A percentile compares a stretch with the other conserved stretches of the same genome.
Conservation (phyloP, 2,797 vertebrate species). For the Orientallactaga sibirica region DNA sequence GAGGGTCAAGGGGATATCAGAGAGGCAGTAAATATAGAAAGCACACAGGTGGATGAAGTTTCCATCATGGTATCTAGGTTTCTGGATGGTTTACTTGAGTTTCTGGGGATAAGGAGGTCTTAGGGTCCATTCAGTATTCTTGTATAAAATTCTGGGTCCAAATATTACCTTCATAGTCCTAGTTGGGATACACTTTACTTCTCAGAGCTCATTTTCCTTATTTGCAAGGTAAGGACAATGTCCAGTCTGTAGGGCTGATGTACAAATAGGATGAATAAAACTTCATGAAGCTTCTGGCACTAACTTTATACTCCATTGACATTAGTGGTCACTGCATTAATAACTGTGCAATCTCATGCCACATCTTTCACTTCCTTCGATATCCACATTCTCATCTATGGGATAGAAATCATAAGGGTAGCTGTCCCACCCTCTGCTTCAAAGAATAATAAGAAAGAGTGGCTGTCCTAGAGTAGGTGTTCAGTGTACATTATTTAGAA, state of each 20-base stretch:
- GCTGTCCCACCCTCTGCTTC: neutral
- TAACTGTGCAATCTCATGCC: neutral
- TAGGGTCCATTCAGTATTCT: neutral
- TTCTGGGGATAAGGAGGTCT: too few relatives aligned
- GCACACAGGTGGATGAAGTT: neutral
- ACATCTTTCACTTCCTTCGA: neutral
- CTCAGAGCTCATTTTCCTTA: neutral
- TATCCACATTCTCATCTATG: neutral
- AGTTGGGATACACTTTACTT: neutral
- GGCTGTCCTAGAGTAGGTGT: neutral
- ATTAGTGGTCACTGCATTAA: neutral
- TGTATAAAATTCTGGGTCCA: neutral
- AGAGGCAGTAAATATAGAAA: neutral
- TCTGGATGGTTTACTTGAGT: neutral
- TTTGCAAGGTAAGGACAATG: neutral
- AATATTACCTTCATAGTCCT: too few relatives aligned
- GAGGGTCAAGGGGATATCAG: too few relatives aligned
- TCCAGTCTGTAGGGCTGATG: rapidly evolving
- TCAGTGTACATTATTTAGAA: neutral
- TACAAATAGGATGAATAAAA: neutral
- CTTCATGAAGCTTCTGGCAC: neutral
- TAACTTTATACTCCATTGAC: neutral
- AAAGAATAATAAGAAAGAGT: neutral
- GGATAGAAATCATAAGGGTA: neutral
- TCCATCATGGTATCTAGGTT: neutral